These are phyloP conservation scores for Drosophila infuscata DNA, from an alignment of 2,888 invertebrate genomes.

Conservation along the genomic window DNA sequence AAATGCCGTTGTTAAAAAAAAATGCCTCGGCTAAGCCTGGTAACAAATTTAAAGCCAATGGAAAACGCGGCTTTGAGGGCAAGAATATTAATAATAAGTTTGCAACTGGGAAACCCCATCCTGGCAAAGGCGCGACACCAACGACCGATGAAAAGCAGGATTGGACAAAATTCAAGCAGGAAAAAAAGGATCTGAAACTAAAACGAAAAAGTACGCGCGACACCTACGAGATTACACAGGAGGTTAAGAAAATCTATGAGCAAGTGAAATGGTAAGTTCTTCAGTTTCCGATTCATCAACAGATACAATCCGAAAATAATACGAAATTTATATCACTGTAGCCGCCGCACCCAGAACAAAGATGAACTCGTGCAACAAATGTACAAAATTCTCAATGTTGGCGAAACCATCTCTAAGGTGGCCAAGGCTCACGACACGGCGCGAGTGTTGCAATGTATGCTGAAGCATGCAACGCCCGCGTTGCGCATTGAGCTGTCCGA, in stretches of 20 bases:
- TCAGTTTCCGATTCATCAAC: neutral
- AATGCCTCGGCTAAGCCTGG: neutral
- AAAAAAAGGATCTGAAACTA: slow-evolving; percentile 89
- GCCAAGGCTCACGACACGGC: slow-evolving; percentile 95
- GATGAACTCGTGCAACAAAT: slow-evolving; percentile 86
- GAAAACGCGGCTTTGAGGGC: slow-evolving; percentile 6
- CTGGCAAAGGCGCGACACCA: neutral
- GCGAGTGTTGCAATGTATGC: slow-evolving; percentile 94
- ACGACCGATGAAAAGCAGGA: slow-evolving; percentile 86
- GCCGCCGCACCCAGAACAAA: slow-evolving; percentile 83
- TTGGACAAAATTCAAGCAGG: slow-evolving; percentile 91
- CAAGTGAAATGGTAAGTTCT: slow-evolving; percentile 84
- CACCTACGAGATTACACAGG: slow-evolving; percentile 86
- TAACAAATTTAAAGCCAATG: slow-evolving; percentile 22
- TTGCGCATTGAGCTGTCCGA: slow-evolving; percentile 89
- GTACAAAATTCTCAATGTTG: slow-evolving; percentile 87
- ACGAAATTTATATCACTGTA: slow-evolving; percentile 23
- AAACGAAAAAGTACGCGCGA: slow-evolving; percentile 87
- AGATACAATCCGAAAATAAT: neutral
- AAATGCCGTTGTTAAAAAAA: neutral
- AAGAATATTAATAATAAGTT: slow-evolving; percentile 32
- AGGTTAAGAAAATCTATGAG: slow-evolving; percentile 88
- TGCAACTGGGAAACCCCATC: neutral
- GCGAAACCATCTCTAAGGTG: slow-evolving; percentile 88
- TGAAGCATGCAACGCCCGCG: slow-evolving; percentile 89